Base-by-base conservation (phyloP, 2,797 vertebrate species). In the Coregonus ussuriensis region DNA sequence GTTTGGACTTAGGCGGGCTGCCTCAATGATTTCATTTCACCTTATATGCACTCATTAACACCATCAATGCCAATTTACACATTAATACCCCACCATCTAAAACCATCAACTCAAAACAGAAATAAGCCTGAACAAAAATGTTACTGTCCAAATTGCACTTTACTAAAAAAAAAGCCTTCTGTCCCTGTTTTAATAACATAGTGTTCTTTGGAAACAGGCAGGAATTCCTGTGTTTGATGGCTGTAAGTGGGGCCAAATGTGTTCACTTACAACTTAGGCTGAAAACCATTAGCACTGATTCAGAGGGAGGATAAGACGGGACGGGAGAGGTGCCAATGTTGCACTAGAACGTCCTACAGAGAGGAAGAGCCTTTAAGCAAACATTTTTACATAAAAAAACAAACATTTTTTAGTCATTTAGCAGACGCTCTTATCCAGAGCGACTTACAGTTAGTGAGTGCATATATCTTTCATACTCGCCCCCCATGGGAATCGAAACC, bases 221-320 rank as follows among this genome's bases (percentile, higher is more conserved):
- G 84, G 65, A 75, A 79, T 85, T 84, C 73, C 29, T 70, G 75
- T 75, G 75, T 85, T 83, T 78, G 78, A 83, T 77, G 75, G 66
- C 56, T 63, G 70, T 88, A 88, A 90, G 80, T 89, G 84, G 83
- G 51, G 85, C 88, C 89, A 90, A 91, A 90, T 89, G 88, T 87
- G 81, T 76, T 82, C 70, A 18, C 72, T 74, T 70, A 7, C 73
- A 81, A 59, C 78, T 72, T 70, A 76, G 85, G 77, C 88, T 91
- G 86, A 41, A 78, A 91, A 85, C 79, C 83, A 87, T 91, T 88
- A 91, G 74, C 37, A 18, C 66, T 82, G 25, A 9, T 7, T 77
- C 62, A 68, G 7, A 71, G 69, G 56, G 65, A 47, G 62, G 21
- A 35, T 6, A 25, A 11, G n/a, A 63, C 35, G 65, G 82, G 71